Evolutionary conservation across 1,140 invertebrate species (phyloP).

Genomic region (Coenobita brevimanus): DNA sequence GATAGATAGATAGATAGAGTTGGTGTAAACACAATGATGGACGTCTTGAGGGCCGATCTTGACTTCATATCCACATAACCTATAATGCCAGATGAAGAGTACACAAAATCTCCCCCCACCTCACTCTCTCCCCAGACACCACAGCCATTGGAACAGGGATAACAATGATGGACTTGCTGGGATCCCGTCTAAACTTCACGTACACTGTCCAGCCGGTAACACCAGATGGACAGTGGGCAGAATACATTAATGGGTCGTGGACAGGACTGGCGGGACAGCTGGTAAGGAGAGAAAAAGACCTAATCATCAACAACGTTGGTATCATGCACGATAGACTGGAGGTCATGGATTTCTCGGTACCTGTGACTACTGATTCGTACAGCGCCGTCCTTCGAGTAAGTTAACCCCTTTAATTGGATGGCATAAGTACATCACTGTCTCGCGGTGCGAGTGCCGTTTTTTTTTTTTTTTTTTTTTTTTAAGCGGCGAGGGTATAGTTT

Average conservation of each 20-base stretch:
- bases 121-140: too few relatives aligned
- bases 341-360: conserved; percentile 36
- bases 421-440: not conserved
- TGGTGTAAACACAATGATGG: too few relatives aligned
- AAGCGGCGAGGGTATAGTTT: too few relatives aligned
- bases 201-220: conserved; percentile 23
- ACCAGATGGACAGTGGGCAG: conserved; percentile 45
- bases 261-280: conserved; percentile 50
- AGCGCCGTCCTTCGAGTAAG: conserved; percentile 14
- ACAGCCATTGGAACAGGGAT: not conserved
- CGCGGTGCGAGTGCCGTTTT: too few relatives aligned
- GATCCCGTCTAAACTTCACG: conserved; percentile 19
- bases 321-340: conserved; percentile 25
- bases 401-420: not conserved
- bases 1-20: too few relatives aligned
- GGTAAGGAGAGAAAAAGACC: conserved; percentile 33
- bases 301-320: conserved; percentile 15
- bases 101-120: too few relatives aligned
- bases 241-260: conserved; percentile 39
- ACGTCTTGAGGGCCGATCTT: too few relatives aligned
- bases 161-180: conserved; percentile 20
- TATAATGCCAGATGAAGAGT: too few relatives aligned
- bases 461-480: too few relatives aligned
- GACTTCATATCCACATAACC: too few relatives aligned
- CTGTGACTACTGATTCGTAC: conserved; percentile 6